Base-by-base conservation (phyloP, 2,797 vertebrate genomes). In the Xenops minutus region DNA sequence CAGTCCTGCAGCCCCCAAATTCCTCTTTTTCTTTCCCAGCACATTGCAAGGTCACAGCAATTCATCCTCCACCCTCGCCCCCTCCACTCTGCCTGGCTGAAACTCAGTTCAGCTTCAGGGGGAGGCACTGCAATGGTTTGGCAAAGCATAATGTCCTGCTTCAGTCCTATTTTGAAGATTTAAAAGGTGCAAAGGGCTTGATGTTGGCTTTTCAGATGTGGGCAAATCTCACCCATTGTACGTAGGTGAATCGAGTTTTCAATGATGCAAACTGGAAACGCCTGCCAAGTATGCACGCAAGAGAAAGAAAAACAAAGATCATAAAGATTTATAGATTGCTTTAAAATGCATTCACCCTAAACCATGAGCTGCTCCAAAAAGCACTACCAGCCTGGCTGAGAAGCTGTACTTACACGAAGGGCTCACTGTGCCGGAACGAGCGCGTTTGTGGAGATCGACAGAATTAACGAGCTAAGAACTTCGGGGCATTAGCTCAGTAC, bases 261-360 rank as follows among this genome's bases (percentile, higher is more conserved):
- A 89, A 1, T 89, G 92, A 96, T 94, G 91, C 89, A 95, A 92
- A 94, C 90, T 34, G 83, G 82, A 95, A 94, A 85, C 24, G 82
- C 68, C 85, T 89, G 95, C 96, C 93, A 94, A 92, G 92, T 72
- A 83, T 46, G 85, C 68, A 72, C 5, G 66, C 81, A 83, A 76
- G 91, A 93, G 91, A 89, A 96, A 88, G 92, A 94, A 94, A 93
- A 96, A 95, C 86, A 96, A 92, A 93, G 92, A 94, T 92, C 76
- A 95, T 92, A 85, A 93, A 97, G 93, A 96, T 97, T 96, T 96
- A 97, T 96, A 88, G 95, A 76, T 95, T 92, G 92, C 85, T 95
- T 94, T 95, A 92, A 97, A 96, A 96, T 17, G 69, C 92, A 96
- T 68, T 95, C 95, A 96, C 80, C 89, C 93, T 86, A 84, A 94